These are phyloP conservation scores for Seira sanloemensis DNA, from an alignment of 2,888 invertebrate genomes.

Conservation along the genomic window DNA sequence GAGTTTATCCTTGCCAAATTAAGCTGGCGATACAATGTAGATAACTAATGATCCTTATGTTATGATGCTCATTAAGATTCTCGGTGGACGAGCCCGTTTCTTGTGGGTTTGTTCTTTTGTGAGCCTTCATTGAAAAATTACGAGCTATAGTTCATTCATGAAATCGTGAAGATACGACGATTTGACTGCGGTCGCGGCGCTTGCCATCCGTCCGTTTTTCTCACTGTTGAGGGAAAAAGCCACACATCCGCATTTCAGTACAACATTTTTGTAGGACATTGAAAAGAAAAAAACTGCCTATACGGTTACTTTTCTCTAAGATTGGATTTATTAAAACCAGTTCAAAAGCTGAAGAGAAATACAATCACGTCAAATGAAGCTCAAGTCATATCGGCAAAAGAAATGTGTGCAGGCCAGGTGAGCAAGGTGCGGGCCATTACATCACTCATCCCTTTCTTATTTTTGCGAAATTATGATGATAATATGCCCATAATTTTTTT, in stretches of 20 bases:
- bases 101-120: constrained; percentile 21
- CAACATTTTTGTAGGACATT: neutral
- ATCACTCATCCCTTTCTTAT: neutral
- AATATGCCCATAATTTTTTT: neutral
- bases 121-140: constrained; percentile 66
- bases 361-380: constrained; percentile 19
- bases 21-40: constrained; percentile 13
- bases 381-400: neutral
- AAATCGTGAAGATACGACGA: constrained; percentile 16
- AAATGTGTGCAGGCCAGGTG: neutral
- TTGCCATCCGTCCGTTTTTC: constrained; percentile 44
- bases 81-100: constrained; percentile 35
- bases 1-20: constrained; percentile 1
- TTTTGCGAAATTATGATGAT: neutral
- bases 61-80: constrained; percentile 19
- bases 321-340: constrained; percentile 29
- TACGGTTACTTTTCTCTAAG: neutral
- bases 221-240: neutral
- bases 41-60: constrained; percentile 33
- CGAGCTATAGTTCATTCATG: constrained; percentile 44
- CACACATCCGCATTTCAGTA: constrained; percentile 43
- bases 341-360: constrained; percentile 35
- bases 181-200: constrained; percentile 17
- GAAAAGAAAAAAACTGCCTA: neutral
- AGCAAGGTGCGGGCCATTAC: neutral